phyloP scores from a whole-genome alignment of 2,888 invertebrate genomes.

The Drosophila nr. medialis region DNA sequence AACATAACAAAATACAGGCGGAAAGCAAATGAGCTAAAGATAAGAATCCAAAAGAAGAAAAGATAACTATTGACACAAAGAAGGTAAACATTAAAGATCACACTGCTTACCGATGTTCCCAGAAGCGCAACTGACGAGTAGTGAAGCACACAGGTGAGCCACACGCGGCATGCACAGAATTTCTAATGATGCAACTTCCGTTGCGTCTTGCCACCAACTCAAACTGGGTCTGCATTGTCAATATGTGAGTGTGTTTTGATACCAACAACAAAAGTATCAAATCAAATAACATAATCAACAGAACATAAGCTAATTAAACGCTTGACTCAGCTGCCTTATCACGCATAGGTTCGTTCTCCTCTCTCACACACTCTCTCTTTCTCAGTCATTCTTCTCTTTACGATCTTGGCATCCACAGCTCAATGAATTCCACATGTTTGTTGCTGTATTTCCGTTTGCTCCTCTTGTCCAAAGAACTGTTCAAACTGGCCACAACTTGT shows the following conservation, averaged over 20 bases:
- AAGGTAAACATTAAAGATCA: constrained; percentile 11
- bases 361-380: constrained; percentile 17
- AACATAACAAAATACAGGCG: constrained; percentile 7
- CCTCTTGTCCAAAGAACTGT: constrained; percentile 78
- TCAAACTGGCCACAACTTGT: constrained; percentile 72
- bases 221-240: constrained; percentile 4
- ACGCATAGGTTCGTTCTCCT: constrained; percentile 22
- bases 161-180: constrained; percentile 60
- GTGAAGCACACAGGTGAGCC: constrained; percentile 31
- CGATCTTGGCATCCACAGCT: constrained; percentile 65
- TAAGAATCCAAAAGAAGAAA: constrained; percentile 1
- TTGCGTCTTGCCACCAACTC: constrained; percentile 24
- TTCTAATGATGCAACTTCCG: constrained; percentile 75
- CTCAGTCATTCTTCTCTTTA: constrained; percentile 15
- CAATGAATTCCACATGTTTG: constrained; percentile 64
- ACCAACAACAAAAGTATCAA: constrained; percentile 16
- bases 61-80: constrained; percentile 15
- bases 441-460: constrained; percentile 56
- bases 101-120: constrained; percentile 25
- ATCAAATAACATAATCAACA: constrained; percentile 48
- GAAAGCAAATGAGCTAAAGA: constrained; percentile 30
- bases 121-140: constrained; percentile 26
- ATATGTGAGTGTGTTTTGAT: constrained; percentile 14
- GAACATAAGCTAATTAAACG: constrained; percentile 47
- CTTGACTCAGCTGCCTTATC: constrained; percentile 56